Evolutionary conservation across 2,888 invertebrate genomes (phyloP).

Genomic region (Agrilus biguttatus): DNA sequence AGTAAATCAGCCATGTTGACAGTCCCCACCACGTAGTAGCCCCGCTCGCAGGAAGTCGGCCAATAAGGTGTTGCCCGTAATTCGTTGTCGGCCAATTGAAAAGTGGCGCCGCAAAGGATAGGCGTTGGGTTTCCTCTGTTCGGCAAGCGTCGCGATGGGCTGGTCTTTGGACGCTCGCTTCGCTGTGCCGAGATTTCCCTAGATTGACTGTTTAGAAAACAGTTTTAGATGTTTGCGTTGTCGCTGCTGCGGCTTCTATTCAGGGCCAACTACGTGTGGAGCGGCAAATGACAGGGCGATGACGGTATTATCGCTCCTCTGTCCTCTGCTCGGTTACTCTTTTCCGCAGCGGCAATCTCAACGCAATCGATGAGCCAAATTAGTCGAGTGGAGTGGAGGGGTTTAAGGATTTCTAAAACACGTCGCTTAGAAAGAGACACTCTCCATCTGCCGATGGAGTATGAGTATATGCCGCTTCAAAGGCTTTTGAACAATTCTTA

Average conservation of each 20-base stretch:
- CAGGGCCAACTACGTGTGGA: neutral
- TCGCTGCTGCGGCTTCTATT: neutral
- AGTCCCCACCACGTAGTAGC: slow-evolving; percentile 17
- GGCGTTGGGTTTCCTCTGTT: slow-evolving; percentile 23
- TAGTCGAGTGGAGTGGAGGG: no score
- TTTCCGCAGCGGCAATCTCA: no score
- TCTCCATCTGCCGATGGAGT: no score
- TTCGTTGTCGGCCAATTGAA: slow-evolving; percentile 26
- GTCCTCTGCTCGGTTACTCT: no score
- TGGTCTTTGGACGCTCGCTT: slow-evolving; percentile 18
- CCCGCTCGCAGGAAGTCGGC: slow-evolving; percentile 15
- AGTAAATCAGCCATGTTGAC: slow-evolving; percentile 34
- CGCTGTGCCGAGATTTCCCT: slow-evolving; percentile 26
- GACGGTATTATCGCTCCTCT: neutral
- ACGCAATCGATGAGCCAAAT: no score
- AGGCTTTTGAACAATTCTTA: no score
- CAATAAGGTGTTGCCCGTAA: slow-evolving; percentile 17
- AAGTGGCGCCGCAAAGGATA: slow-evolving; percentile 13
- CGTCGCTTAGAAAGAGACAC: no score
- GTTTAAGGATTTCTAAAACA: no score
- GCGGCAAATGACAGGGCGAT: neutral
- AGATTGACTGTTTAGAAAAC: slow-evolving; percentile 31
- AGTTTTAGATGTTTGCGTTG: slow-evolving; percentile 20
- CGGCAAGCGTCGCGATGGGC: slow-evolving; percentile 12
- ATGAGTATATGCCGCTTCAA: no score